Evolutionary conservation across 2,113 vertebrate species (phyloP).

Genomic region (Eolophus roseicapilla): DNA sequence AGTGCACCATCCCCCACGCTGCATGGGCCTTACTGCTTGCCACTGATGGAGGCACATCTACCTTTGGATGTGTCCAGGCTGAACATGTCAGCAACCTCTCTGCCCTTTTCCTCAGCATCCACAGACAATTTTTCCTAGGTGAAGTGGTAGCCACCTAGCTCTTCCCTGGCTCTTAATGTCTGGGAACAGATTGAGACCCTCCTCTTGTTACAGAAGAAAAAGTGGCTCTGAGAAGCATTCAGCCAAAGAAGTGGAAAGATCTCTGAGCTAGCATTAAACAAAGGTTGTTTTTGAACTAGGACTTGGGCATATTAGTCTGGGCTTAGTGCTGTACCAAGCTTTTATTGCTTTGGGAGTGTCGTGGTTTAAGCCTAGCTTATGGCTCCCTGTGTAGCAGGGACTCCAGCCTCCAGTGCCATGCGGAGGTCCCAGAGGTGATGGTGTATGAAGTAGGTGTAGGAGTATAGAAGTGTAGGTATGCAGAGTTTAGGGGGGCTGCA

Average conservation of each 20-base stretch:
- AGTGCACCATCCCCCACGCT: neutral
- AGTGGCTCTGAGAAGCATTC: neutral
- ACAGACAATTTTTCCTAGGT: neutral
- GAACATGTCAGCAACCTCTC: neutral
- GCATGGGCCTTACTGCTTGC: neutral
- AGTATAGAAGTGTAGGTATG: neutral
- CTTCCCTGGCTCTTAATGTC: neutral
- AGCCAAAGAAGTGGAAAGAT: neutral
- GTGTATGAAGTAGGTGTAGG: neutral
- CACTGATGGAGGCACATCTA: neutral
- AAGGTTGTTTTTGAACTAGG: neutral
- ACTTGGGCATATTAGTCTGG: neutral
- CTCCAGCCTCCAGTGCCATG: neutral
- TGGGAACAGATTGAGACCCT: neutral
- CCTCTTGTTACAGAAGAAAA: neutral
- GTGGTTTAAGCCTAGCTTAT: too few relatives aligned
- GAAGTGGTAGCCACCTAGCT: neutral
- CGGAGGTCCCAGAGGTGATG: neutral
- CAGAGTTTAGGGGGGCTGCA: neutral
- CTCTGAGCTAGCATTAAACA: neutral
- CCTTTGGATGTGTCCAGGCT: neutral
- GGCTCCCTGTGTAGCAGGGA: neutral
- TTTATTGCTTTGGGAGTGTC: neutral
- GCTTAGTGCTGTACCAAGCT: neutral
- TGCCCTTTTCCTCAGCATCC: neutral